Base-by-base conservation (phyloP, 2,113 vertebrate genomes). In the Mesembrinibis cayennensis region DNA sequence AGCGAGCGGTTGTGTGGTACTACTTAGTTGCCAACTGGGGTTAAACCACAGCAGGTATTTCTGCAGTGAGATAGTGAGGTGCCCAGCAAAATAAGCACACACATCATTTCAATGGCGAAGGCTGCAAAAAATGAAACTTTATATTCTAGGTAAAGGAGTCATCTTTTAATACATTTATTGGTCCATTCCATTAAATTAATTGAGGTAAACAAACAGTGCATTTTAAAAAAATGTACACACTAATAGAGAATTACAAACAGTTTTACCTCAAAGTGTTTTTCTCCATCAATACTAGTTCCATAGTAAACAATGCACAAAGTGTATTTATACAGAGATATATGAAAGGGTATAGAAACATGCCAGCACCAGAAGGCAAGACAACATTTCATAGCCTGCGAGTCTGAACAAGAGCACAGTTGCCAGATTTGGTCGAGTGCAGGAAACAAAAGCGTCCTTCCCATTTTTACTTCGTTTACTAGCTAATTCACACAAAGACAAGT, bases 131-230 rank as follows among this genome's bases (percentile, higher is more conserved):
- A 30, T 0, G 7, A 82, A 90, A 83, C 83, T 79, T 79, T 61
- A 87, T 50, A 84, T 91, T 96, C 90, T 59, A 87, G 62, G 27
- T 97, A 97, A 97, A 98, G 91, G 94, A 98, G 94, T 96, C 15
- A 94, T 97, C 78, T 95, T 97, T 97, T 79, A 98, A 96, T 92
- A 97, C 59, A 83, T 98, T 99, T 99, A 98, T 98, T 99, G 98
- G 98, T 99, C 98, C 98, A 97, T 98, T 99, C 98, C 97, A 97
- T 98, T 98, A 99, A 98, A 97, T 98, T 96, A 98, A 97, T 89
- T 98, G 98, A 98, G 98, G 98, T 99, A 99, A 99, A 98, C 97
- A 98, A 98, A 98, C 32, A 93, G 96, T 97, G 97, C 97, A 98
- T 97, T 98, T 94, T 27, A 8, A 93, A 82, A 95, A 98, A 98